phyloP scores from a whole-genome alignment of 2,888 invertebrate genomes.

The Invenusta paracnida region DNA sequence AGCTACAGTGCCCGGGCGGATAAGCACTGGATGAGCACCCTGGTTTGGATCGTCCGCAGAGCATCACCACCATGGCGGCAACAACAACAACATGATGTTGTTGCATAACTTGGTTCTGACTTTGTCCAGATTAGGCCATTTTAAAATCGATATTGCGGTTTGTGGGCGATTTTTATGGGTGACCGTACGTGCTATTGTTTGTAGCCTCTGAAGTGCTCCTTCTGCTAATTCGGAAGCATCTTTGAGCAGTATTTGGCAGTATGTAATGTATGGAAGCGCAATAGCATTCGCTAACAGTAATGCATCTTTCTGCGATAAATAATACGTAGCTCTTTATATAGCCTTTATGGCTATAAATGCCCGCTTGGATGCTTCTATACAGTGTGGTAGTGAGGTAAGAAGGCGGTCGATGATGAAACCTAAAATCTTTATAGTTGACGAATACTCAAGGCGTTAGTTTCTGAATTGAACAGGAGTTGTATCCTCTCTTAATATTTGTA shows the following conservation, averaged over 20 bases:
- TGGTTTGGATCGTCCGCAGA: too few species aligned
- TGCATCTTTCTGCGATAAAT: background rate
- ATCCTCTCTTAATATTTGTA: slow-evolving; percentile 4
- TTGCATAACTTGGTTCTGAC: background rate
- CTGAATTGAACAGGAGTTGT: slow-evolving; percentile 23
- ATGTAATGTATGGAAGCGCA: slow-evolving; percentile 26
- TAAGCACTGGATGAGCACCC: too few species aligned
- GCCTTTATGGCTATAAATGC: background rate
- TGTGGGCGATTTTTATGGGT: background rate
- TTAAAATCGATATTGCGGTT: slow-evolving; percentile 1
- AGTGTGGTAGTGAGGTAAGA: slow-evolving; percentile 7
- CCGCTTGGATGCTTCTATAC: background rate
- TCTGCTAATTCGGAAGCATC: slow-evolving; percentile 18
- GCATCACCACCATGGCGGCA: too few species aligned
- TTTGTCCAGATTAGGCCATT: background rate
- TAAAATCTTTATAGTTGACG: background rate
- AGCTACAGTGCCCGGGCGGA: too few species aligned
- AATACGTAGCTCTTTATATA: background rate
- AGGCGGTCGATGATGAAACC: background rate
- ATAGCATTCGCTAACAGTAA: slow-evolving; percentile 12
- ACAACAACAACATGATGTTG: background rate
- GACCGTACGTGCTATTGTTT: slow-evolving; percentile 17
- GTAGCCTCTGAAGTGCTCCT: background rate
- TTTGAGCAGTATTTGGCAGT: slow-evolving; percentile 5
- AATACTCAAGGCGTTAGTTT: slow-evolving; percentile 19